phyloP scores from a whole-genome alignment of 2,113 vertebrate species.

The Numenius arquata region DNA sequence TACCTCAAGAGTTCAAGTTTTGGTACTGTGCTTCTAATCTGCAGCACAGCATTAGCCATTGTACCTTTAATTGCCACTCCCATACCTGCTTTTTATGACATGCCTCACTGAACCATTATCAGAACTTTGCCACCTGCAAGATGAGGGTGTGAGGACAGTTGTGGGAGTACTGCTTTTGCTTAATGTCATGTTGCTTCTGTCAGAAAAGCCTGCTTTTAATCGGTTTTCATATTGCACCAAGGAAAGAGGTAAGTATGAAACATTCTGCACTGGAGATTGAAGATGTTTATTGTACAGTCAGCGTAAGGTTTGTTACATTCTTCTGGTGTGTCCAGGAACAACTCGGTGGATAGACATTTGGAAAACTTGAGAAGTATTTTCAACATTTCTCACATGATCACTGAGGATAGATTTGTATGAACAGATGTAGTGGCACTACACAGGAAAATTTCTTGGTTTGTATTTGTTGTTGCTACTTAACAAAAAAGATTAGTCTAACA shows the following conservation, averaged over 20 bases:
- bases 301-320: background rate
- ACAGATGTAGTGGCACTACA: background rate
- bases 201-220: background rate
- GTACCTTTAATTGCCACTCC: background rate
- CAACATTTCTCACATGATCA: background rate
- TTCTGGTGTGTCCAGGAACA: background rate
- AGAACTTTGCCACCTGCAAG: background rate
- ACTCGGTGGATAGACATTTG: background rate
- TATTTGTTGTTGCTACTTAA: background rate
- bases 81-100: background rate
- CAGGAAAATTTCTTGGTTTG: background rate
- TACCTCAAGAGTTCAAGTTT: background rate
- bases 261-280: background rate
- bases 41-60: background rate
- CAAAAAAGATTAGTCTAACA: background rate
- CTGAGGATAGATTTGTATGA: background rate
- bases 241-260: background rate
- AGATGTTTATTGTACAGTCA: background rate
- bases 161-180: background rate
- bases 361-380: background rate
- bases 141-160: background rate
- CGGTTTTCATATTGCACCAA: rapidly evolving
- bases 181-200: background rate
- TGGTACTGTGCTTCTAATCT: background rate
- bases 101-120: background rate